Conservation (phyloP, 1,140 invertebrate genomes). For the Luehdorfia chinensis region DNA sequence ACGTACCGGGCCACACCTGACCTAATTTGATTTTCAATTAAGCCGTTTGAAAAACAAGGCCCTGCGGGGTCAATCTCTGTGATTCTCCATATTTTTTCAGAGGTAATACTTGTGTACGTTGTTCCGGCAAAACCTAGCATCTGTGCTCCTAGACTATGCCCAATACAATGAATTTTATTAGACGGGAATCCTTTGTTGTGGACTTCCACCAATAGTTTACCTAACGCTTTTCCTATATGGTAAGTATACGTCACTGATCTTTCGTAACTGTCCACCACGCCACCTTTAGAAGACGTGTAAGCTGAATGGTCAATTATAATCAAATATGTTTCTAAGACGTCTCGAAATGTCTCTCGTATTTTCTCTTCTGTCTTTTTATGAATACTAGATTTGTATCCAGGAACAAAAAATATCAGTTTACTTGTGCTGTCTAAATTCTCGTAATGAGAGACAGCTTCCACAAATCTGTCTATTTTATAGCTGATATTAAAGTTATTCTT, state of each 20-base stretch:
- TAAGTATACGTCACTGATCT: constrained; percentile 47
- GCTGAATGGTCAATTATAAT: constrained; percentile 62
- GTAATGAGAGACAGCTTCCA: constrained; percentile 30
- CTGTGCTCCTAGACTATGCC: constrained; percentile 75
- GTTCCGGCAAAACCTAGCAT: constrained; percentile 66
- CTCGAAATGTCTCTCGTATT: constrained; percentile 50
- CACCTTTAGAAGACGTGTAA: constrained; percentile 48
- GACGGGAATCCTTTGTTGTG: constrained; percentile 42
- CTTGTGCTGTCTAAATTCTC: constrained; percentile 52
- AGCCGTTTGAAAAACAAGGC: constrained; percentile 77
- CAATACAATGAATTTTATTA: constrained; percentile 67
- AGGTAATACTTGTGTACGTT: constrained; percentile 38
- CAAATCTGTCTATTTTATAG: constrained; percentile 46
- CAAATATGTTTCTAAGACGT: constrained; percentile 52
- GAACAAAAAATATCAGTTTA: constrained; percentile 56
- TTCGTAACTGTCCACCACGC: constrained; percentile 52
- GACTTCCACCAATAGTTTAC: constrained; percentile 43
- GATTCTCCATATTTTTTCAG: constrained; percentile 62
- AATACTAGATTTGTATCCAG: constrained; percentile 62
- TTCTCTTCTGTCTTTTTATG: constrained; percentile 47
- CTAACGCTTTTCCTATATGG: constrained; percentile 48
- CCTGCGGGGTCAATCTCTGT: constrained; percentile 81
- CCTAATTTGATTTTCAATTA: constrained; percentile 74
- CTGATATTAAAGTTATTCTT: constrained; percentile 57
- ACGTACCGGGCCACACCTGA: constrained; percentile 77